Percentiles rank a stretch among this genome's conserved stretches.
These are phyloP conservation scores for Amphiduros pacificus DNA, from an alignment of 2,888 invertebrate species.

Conservation along the genomic window DNA sequence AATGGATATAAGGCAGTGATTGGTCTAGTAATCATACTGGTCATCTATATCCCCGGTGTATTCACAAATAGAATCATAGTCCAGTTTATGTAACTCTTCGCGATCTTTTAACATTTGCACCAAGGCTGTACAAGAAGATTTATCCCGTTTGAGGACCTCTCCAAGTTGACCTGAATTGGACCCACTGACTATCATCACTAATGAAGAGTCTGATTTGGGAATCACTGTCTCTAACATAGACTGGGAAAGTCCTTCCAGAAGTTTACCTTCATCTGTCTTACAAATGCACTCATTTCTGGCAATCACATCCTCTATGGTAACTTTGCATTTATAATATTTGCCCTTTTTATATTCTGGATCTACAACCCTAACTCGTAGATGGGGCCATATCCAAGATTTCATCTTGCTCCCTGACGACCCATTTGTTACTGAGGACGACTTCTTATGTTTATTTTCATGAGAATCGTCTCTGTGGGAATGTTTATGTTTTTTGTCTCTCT, in stretches of 20 bases:
- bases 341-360: conserved; percentile 57
- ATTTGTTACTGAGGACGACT: not conserved
- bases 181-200: conserved; percentile 58
- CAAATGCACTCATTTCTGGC: conserved; percentile 51
- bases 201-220: conserved; percentile 49
- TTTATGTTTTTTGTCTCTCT: conserved; percentile 12
- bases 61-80: conserved; percentile 61
- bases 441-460: not conserved
- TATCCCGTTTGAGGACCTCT: conserved; percentile 56
- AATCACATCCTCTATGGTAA: conserved; percentile 54
- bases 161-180: conserved; percentile 48
- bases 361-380: conserved; percentile 57
- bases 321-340: conserved; percentile 49
- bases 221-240: conserved; percentile 60
- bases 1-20: too few species aligned
- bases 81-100: conserved; percentile 50
- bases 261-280: conserved; percentile 53
- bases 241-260: conserved; percentile 51
- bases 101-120: conserved; percentile 58
- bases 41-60: conserved; percentile 55
- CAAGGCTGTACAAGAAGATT: conserved; percentile 51
- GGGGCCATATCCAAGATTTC: conserved; percentile 50
- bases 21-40: conserved; percentile 42
- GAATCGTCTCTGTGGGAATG: not conserved
- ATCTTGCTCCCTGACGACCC: too few species aligned